Conservation (phyloP, 2,797 vertebrate genomes). For the Acanthurus leucopareius region DNA sequence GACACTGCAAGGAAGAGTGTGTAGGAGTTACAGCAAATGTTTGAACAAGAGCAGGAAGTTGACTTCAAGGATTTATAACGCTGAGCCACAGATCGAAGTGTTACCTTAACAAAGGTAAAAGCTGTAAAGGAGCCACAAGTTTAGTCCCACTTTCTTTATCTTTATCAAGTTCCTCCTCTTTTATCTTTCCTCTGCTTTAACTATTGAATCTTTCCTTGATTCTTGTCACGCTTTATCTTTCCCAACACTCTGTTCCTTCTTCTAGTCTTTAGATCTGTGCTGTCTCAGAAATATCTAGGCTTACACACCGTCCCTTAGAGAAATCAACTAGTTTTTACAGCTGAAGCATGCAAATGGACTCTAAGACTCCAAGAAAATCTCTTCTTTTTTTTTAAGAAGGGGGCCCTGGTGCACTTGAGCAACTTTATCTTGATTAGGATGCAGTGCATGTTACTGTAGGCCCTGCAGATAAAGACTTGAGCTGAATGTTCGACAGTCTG, state of each 20-base stretch:
- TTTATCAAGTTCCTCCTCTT: constrained; percentile 42
- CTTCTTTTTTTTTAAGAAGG: constrained; percentile 6
- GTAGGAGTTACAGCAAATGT: constrained; percentile 4
- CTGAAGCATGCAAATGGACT: constrained; percentile 48
- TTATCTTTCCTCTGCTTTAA: constrained; percentile 34
- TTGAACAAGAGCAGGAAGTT: background rate
- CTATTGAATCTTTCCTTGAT: constrained; percentile 48
- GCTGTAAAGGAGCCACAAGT: constrained; percentile 14
- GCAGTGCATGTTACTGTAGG: constrained; percentile 53
- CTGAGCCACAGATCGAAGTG: constrained; percentile 6
- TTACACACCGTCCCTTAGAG: constrained; percentile 48
- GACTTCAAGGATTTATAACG: background rate
- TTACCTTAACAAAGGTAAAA: constrained; percentile 26
- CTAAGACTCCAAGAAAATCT: constrained; percentile 45
- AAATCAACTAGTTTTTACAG: constrained; percentile 49
- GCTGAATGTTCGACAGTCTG: constrained; percentile 21
- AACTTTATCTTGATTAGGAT: constrained; percentile 66
- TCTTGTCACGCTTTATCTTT: constrained; percentile 47
- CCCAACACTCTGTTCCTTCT: constrained; percentile 4
- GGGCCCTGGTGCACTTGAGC: constrained; percentile 15
- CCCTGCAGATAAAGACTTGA: constrained; percentile 32
- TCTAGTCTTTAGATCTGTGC: constrained; percentile 49
- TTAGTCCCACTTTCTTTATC: constrained; percentile 23
- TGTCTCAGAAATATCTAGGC: constrained; percentile 40
- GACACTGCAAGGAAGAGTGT: background rate